Percentiles rank a stretch among this genome's conserved stretches.
Conservation (phyloP, 1,140 invertebrate genomes). For the Calosoma granatense region DNA sequence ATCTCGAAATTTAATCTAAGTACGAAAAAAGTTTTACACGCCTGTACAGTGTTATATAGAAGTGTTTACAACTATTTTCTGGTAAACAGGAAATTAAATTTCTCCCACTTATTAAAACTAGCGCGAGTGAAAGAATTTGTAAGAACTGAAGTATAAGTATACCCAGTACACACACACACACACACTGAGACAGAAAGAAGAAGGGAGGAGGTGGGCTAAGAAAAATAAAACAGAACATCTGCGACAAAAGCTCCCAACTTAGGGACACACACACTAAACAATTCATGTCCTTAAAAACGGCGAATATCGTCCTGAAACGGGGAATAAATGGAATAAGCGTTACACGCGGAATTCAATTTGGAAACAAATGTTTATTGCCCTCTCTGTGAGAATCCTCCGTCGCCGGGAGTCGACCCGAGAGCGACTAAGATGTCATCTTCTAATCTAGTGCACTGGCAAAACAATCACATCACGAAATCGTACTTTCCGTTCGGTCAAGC, state of each 20-base stretch:
- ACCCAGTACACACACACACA: no score
- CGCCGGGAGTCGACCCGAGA: background rate
- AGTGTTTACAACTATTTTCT: background rate
- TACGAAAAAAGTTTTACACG: no score
- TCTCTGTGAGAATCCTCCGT: background rate
- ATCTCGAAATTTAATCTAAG: no score
- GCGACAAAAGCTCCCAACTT: no score
- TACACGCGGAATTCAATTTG: background rate
- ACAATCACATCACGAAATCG: conserved; percentile 4
- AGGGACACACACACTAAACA: background rate
- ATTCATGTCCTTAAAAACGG: background rate
- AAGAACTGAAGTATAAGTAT: no score
- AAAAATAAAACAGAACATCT: no score
- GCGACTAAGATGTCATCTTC: background rate
- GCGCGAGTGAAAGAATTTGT: background rate
- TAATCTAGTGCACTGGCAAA: background rate
- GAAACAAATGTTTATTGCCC: conserved; percentile 6
- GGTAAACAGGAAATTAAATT: background rate
- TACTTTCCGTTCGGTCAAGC: conserved; percentile 7
- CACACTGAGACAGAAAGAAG: no score
- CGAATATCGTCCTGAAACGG: background rate
- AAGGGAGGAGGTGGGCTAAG: no score
- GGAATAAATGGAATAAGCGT: conserved; percentile 7
- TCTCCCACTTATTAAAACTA: background rate
- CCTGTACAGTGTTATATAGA: no score